Base-by-base conservation (phyloP, 2,888 invertebrate genomes). In the Hemicrepidius hirtus region DNA sequence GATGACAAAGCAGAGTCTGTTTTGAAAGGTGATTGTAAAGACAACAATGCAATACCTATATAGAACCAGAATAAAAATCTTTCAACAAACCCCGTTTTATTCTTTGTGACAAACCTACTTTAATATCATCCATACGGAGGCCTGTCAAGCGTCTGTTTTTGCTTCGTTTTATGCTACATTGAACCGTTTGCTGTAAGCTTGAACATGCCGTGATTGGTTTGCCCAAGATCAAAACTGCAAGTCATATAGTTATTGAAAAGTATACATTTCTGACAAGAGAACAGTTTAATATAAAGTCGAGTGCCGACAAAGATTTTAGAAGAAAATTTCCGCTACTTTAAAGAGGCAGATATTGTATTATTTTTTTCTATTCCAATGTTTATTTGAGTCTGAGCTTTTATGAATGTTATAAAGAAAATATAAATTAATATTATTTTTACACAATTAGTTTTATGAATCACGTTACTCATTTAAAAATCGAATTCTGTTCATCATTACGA, bases 241-340 rank as follows among this genome's bases (percentile, higher is more conserved):
- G 77, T 77, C 78, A 78, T 60, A 63, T 49, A 50, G 60, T 67
- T 67, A 67, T 67, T 62, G 63, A 55, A 71, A 74, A 70, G 74
- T 76, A 75, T 77, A 77, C 64, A 75, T 77, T 76, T 75, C 76
- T 74, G 75, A 76, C 75, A 77, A 75, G 76, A 76, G 72, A 70
- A 70, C 75, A 68, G 71, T 71, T 68, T 75, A 77, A 76, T 60
- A 60, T 66, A 65, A 35, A 60, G 59, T 60, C 55, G 55, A 53
- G 63, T 69, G 62, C 69, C 53, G 59, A 70, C 70, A 55, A 66
- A 67, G 65, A 62, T 68, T 46, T 55, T 57, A 35, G 57, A 40
- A 18, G 62, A 60, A 69, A 69, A 69, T 57, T 60, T 35, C 28
- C 50, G 50, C 63, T 69, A 69, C 68, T 69, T 69, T 37, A 69